phyloP scores from a whole-genome alignment of 2,797 vertebrate species.

The Lepidocolaptes lacrymiger region DNA sequence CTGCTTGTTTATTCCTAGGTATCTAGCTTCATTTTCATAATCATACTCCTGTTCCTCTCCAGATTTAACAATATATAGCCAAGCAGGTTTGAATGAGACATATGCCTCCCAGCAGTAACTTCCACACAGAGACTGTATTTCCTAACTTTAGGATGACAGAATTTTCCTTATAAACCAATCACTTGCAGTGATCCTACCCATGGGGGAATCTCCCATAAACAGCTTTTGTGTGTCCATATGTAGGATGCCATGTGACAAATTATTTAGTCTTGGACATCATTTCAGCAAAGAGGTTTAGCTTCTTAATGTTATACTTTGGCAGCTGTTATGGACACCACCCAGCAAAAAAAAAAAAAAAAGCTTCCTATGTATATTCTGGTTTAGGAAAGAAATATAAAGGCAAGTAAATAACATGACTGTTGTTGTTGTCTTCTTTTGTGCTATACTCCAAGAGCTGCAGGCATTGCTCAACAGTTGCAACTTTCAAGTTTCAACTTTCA shows the following conservation, averaged over 20 bases:
- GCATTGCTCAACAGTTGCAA: not conserved
- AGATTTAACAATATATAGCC: not conserved
- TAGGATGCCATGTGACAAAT: not conserved
- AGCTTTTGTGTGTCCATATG: not conserved
- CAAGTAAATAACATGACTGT: not conserved
- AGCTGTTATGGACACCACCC: not conserved
- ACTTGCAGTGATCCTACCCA: not conserved
- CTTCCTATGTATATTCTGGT: not conserved
- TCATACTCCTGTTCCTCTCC: not conserved
- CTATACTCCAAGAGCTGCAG: not conserved
- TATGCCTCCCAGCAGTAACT: not conserved
- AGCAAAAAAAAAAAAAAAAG: not conserved
- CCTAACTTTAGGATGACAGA: not conserved
- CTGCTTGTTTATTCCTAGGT: not conserved
- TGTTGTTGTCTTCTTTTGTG: not conserved
- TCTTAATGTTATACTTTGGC: not conserved
- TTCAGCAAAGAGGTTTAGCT: conserved; percentile 5
- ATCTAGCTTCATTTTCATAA: conserved; percentile 19
- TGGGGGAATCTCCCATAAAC: not conserved
- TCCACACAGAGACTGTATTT: not conserved
- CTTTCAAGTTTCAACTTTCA: not conserved
- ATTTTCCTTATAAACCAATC: not conserved
- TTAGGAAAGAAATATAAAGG: not conserved
- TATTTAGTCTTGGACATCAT: not conserved
- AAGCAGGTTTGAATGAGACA: not conserved